Evolutionary conservation across 2,113 vertebrate genomes (phyloP), one percentile per base, ranked within the genome.

Genomic region (Ramphastos sulfuratus): DNA sequence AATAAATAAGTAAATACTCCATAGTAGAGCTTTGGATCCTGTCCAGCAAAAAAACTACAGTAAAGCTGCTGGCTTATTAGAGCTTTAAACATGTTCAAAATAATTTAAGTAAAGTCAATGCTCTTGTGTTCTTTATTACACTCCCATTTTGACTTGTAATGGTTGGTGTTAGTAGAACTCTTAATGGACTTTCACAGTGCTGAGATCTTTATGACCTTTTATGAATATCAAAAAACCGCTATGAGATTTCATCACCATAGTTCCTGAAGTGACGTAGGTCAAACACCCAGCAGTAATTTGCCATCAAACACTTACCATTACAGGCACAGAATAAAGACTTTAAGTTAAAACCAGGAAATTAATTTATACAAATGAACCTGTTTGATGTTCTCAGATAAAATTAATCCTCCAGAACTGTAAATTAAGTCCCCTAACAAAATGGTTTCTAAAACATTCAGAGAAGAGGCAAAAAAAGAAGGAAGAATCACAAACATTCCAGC

Each of bases 381-480:
- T 74, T 7, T 75, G 56, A 75, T 69, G 15, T 37, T 92, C 37
- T 23, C 30, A 71, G 28, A 17, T 19, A 56, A 82, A 39, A 82
- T 16, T 33, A 84, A 71, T 52, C 17, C 19, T 52, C 17, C 19
- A 6, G 3, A 82, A 71, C 21, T 56, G 24, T 66, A 87, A 92
- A 90, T 33, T 23, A 37, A 42, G 24, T 12, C 6, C 12, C 23
- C 18, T 46, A 74, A 66, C 9, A 59, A 85, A 93, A 77, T 8
- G 12, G 11, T 4, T 74, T 17, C 50, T 70, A 48, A 37, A 89
- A 59, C 10, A 24, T 14, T 5, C 24, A 20, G 30, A 44, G 61
- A 37, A 5, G 9, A 11, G 10, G 30, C 7, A 6, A 27, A 71
- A 55, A 67, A 46, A 31, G 1, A 12, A 8, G 16, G 1, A 1